These are phyloP conservation scores for Pipistrellus nathusii DNA, from an alignment of 2,797 vertebrate genomes.

Conservation along the genomic window DNA sequence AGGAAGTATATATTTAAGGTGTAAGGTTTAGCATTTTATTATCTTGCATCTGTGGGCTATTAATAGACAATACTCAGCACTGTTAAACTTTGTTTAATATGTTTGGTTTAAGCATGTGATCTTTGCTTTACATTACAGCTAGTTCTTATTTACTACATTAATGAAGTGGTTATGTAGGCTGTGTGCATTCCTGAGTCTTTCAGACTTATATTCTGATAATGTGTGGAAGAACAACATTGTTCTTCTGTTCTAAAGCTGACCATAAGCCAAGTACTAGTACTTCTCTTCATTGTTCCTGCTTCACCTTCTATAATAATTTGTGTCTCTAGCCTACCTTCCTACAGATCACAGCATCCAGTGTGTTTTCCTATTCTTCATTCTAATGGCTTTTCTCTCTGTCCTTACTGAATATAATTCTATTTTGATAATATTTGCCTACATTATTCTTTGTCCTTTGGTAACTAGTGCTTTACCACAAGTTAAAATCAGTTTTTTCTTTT, in stretches of 20 bases:
- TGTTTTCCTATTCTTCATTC: background rate
- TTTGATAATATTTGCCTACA: background rate
- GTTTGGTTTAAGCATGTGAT: slow-evolving; percentile 10
- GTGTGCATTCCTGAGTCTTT: background rate
- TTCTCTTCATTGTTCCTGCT: background rate
- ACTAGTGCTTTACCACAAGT: background rate
- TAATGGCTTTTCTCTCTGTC: background rate
- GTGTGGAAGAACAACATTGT: background rate
- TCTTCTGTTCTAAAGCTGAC: background rate
- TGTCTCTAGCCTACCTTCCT: background rate
- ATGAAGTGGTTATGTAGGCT: background rate
- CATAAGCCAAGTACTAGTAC: background rate
- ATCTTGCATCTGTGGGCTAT: background rate
- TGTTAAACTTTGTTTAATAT: slow-evolving; percentile 8
- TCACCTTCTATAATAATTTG: background rate
- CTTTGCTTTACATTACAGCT: background rate
- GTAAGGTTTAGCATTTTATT: slow-evolving; percentile 19
- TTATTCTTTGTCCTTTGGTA: background rate
- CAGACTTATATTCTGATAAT: background rate
- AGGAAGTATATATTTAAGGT: background rate
- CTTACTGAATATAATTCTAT: background rate
- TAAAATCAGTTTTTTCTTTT: background rate
- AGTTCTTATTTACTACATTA: background rate
- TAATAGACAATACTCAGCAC: background rate
- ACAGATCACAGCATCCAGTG: background rate